Conservation (phyloP, 2,888 invertebrate genomes). For the Melipona beecheii region DNA sequence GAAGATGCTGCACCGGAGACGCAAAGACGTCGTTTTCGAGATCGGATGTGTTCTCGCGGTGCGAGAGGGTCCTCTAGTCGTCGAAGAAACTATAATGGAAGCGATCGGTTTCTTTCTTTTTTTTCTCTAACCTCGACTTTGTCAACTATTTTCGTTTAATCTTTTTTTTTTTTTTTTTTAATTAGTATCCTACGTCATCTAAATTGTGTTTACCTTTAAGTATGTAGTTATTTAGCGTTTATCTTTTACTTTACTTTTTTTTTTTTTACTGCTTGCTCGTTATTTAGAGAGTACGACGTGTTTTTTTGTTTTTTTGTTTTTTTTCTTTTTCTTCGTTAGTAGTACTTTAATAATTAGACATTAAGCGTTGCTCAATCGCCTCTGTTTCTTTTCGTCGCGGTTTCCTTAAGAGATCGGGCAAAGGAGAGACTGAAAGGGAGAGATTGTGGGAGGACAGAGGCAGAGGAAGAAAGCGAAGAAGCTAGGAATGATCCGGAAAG, state of each 20-base stretch:
- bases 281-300: constrained; percentile 23
- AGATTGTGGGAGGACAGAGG: not conserved
- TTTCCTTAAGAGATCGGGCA: constrained; percentile 13
- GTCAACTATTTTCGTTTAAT: constrained; percentile 11
- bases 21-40: not conserved
- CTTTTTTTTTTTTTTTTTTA: constrained; percentile 35
- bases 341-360: constrained; percentile 61
- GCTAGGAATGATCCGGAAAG: not conserved
- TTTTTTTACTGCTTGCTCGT: constrained; percentile 40
- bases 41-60: constrained; percentile 1
- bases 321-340: constrained; percentile 29
- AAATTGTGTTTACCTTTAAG: constrained; percentile 41
- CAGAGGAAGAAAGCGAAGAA: not conserved
- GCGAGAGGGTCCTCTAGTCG: constrained; percentile 14
- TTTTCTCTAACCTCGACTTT: not conserved
- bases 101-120: constrained; percentile 21
- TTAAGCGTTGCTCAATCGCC: constrained; percentile 62
- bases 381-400: not conserved
- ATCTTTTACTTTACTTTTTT: not conserved
- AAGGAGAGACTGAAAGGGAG: constrained; percentile 39
- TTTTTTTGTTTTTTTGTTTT: not conserved
- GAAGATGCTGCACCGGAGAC: constrained; percentile 24
- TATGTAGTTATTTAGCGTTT: constrained; percentile 26
- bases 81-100: constrained; percentile 11
- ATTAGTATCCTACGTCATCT: constrained; percentile 59